Evolutionary conservation across 2,888 invertebrate species (phyloP), one percentile per base, ranked within the genome.

Genomic region (Vannuccia rotundouncinata): DNA sequence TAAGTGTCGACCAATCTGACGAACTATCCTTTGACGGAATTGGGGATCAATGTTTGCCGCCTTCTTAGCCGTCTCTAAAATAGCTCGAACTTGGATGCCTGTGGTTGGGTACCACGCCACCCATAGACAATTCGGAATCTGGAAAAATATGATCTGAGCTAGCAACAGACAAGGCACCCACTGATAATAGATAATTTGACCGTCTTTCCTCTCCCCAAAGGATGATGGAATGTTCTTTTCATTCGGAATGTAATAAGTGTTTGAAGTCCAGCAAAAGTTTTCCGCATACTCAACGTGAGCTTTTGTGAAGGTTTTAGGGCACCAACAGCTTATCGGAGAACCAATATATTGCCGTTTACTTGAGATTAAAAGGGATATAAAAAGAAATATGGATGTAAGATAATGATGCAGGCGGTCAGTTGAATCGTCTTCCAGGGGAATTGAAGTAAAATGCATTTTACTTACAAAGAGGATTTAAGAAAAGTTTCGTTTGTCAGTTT

Each of bases 151-250:
- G 1, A 30, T 30, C 59, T 77, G 77, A 25, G 1, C 45, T 1
- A 77, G 77, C n/a, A 77, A 31, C n/a, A 77, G 31, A 27, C 28
- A 77, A n/a, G 77, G 59, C 2, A 77, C 77, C 77, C 77, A 77
- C 27, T 77, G 77, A 30, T 77, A 77, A 59, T 77, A 77, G 22
- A 77, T 31, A 22, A 66, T 22, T 73, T 77, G 59, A 2, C 27
- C 27, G 10, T 13, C 5, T 27, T 45, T 45, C 1, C 77, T 29
- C 2, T 77, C 59, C 0, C n/a, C 25, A 2, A 45, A 22, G 27
- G 25, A 5, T 30, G 22, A 0, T 75, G 77, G 77, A 1, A 77
- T 45, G n/a, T 27, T 22, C n/a, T 73, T 1, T 27, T 77, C 77
- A 5, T 1, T n/a, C 31, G 77, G 77, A 5, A 77, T 25, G 30